phyloP scores from a whole-genome alignment of 2,888 invertebrate species.

The Allolobophora icterica region DNA sequence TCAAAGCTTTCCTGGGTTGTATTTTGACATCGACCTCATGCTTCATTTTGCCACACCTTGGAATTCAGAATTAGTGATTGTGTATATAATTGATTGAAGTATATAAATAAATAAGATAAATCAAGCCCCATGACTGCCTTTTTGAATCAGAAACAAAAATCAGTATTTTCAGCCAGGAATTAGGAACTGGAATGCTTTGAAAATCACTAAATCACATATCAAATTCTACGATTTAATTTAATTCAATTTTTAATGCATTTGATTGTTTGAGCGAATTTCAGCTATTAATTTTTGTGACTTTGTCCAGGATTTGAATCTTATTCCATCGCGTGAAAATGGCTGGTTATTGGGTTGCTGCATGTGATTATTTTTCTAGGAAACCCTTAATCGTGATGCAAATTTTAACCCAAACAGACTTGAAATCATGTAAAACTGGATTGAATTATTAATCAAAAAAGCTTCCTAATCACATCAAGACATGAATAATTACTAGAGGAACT shows the following conservation, averaged over 20 bases:
- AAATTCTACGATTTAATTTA: background rate
- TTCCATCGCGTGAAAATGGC: background rate
- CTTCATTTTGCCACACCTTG: background rate
- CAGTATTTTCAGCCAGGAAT: background rate
- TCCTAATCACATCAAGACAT: background rate
- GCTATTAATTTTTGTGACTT: background rate
- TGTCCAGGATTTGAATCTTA: background rate
- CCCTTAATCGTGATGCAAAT: background rate
- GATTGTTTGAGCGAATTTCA: background rate
- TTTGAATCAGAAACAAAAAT: background rate
- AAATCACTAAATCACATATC: background rate
- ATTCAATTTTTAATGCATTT: background rate
- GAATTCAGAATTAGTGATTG: background rate
- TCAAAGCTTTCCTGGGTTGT: background rate
- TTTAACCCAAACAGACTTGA: background rate
- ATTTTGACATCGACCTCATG: background rate
- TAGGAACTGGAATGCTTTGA: background rate
- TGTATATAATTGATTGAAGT: background rate
- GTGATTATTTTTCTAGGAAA: background rate
- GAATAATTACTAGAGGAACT: conserved; percentile 6
- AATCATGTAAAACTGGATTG: background rate
- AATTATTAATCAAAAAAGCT: background rate
- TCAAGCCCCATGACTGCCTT: background rate
- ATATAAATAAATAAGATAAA: background rate
- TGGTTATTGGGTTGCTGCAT: background rate